Evolutionary conservation across 2,113 vertebrate species (phyloP).

Genomic region (Cryptotis parvus): DNA sequence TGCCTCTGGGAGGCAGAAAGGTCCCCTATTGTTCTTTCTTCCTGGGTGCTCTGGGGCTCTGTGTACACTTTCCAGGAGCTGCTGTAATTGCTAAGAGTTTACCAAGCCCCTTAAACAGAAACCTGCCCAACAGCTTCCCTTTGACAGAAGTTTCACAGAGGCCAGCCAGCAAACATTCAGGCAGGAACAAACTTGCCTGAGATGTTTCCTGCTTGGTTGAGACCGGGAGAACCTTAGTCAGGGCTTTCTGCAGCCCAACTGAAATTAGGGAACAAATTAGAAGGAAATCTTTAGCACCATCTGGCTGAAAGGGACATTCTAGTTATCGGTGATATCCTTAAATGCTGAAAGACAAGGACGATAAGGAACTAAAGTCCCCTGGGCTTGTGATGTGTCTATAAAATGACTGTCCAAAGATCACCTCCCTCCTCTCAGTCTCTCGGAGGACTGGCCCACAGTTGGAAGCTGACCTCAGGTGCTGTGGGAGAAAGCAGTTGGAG

Average conservation of each 20-base stretch:
- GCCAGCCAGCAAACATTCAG: slow-evolving; percentile 20
- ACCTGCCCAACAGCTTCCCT: slow-evolving; percentile 16
- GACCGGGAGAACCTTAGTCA: slow-evolving; percentile 30
- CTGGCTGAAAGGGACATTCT: slow-evolving; percentile 33
- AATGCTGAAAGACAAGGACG: neutral
- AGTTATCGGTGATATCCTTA: neutral
- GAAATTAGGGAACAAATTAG: neutral
- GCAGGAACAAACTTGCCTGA: slow-evolving; percentile 61
- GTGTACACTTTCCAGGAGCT: slow-evolving; percentile 63
- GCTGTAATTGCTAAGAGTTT: slow-evolving; percentile 36
- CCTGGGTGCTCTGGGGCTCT: neutral
- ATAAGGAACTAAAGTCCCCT: neutral
- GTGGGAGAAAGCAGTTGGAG: no score
- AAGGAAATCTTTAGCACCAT: neutral
- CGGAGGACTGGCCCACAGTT: no score
- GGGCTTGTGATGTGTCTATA: neutral
- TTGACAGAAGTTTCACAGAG: neutral
- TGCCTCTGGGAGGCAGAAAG: slow-evolving; percentile 19
- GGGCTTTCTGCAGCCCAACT: neutral
- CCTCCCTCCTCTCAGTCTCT: no score
- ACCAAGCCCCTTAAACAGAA: slow-evolving; percentile 50
- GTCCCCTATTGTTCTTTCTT: slow-evolving; percentile 12
- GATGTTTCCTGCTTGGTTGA: neutral
- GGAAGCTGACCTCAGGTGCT: no score
- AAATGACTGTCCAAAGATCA: neutral